phyloP scores from a whole-genome alignment of 2,797 vertebrate genomes.

The Betta splendens region DNA sequence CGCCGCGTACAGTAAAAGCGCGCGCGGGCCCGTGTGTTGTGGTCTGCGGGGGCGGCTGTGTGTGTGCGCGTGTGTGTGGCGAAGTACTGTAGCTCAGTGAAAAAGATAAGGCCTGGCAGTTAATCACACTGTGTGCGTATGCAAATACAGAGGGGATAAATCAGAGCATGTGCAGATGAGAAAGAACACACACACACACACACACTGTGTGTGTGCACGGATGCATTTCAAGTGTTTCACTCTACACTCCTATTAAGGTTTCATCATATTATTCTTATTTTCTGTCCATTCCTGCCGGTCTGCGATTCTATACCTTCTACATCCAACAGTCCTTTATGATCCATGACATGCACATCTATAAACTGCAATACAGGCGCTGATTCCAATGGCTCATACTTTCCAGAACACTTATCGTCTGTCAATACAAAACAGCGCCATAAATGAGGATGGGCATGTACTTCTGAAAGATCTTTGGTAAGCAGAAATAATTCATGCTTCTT shows the following conservation, averaged over 20 bases:
- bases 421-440: slow-evolving; percentile 50
- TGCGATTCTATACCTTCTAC: slow-evolving; percentile 5
- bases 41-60: background rate
- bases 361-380: slow-evolving; percentile 14
- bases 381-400: slow-evolving; percentile 36
- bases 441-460: slow-evolving; percentile 46
- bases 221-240: slow-evolving; percentile 10
- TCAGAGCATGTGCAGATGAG: slow-evolving; percentile 58
- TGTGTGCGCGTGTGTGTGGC: slow-evolving; percentile 12
- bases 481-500: slow-evolving; percentile 75
- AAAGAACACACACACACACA: slow-evolving; percentile 39
- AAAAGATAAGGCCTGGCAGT: slow-evolving; percentile 68
- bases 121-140: slow-evolving; percentile 71
- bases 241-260: too few relatives aligned
- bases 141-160: slow-evolving; percentile 69
- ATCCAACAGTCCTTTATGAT: slow-evolving; percentile 21
- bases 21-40: slow-evolving; percentile 1
- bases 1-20: too few relatives aligned
- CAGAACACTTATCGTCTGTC: slow-evolving; percentile 54
- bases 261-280: slow-evolving; percentile 1
- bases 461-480: slow-evolving; percentile 66
- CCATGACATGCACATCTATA: slow-evolving; percentile 15
- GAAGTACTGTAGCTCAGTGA: slow-evolving; percentile 46
- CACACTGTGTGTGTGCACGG: slow-evolving; percentile 12
- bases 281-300: slow-evolving; percentile 15